Conservation (phyloP, 2,797 vertebrate species). For the Anniella stebbinsi region DNA sequence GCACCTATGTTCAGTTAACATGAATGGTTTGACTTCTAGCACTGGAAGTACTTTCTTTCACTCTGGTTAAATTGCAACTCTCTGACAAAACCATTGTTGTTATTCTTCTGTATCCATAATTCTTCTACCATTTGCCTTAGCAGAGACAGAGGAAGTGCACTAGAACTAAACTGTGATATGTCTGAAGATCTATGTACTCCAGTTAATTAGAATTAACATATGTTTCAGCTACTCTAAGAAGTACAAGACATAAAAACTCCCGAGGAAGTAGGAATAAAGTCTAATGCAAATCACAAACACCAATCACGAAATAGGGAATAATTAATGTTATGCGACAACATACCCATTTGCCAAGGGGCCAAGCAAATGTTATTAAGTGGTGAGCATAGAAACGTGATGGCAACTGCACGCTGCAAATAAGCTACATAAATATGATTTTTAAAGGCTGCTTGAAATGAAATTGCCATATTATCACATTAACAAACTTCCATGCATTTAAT, state of each 20-base stretch:
- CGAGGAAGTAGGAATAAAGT: neutral
- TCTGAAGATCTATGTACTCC: neutral
- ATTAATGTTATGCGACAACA: neutral
- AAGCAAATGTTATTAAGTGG: constrained; percentile 7
- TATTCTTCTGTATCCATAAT: neutral
- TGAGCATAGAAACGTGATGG: constrained; percentile 11
- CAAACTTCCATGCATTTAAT: constrained; percentile 13
- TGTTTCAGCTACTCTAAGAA: neutral
- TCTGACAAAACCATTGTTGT: neutral
- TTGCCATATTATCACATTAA: constrained; percentile 3
- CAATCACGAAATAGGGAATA: constrained; percentile 43
- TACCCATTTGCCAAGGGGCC: constrained; percentile 31
- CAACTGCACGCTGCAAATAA: constrained; percentile 18
- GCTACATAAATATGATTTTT: constrained; percentile 19
- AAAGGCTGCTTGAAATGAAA: constrained; percentile 16
- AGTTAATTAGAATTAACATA: neutral
- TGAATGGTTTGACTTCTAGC: neutral
- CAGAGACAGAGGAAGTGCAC: neutral
- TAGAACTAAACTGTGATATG: neutral
- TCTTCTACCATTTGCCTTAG: neutral
- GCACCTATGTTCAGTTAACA: neutral
- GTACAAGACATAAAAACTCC: neutral
- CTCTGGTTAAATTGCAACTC: neutral
- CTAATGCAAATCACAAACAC: constrained; percentile 34
- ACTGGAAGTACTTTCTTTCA: neutral